Percentiles rank a stretch among this genome's conserved stretches.
phyloP scores from a whole-genome alignment of 2,797 vertebrate species.

The Spinus olivaceus region DNA sequence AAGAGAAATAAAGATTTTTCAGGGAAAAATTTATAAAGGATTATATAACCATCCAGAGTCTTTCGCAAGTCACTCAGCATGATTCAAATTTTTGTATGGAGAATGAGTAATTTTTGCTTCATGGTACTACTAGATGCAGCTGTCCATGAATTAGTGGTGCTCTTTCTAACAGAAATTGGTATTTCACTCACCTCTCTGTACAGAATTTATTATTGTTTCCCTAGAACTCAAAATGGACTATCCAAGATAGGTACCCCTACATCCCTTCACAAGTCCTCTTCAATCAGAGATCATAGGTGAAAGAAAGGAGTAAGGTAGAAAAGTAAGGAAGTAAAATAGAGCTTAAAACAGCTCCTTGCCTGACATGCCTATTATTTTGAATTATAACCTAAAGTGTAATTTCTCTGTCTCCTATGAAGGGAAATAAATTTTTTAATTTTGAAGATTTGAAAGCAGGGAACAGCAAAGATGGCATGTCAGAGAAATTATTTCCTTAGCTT shows the following conservation, averaged over 20 bases:
- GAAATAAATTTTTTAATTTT: neutral
- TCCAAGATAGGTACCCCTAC: too few relatives aligned
- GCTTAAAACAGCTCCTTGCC: neutral
- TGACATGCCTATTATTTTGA: neutral
- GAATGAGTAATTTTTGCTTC: neutral
- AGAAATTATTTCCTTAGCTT: neutral
- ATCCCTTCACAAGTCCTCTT: neutral
- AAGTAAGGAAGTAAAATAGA: neutral
- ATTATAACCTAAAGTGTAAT: neutral
- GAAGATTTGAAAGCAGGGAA: neutral
- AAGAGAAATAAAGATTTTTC: neutral
- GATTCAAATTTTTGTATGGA: neutral
- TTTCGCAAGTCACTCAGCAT: neutral
- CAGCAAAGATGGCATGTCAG: neutral
- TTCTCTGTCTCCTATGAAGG: neutral
- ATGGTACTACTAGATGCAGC: neutral
- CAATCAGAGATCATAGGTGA: neutral
- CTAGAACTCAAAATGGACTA: neutral
- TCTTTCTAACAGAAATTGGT: neutral
- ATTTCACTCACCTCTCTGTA: neutral
- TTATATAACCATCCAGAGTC: neutral
- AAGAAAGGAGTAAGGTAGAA: neutral
- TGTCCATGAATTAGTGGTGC: neutral
- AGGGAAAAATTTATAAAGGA: neutral
- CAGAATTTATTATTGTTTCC: neutral